Percentiles rank a stretch among this genome's conserved stretches.
These are phyloP conservation scores for Nematolebias whitei DNA, from an alignment of 2,113 vertebrate species.

Conservation along the genomic window DNA sequence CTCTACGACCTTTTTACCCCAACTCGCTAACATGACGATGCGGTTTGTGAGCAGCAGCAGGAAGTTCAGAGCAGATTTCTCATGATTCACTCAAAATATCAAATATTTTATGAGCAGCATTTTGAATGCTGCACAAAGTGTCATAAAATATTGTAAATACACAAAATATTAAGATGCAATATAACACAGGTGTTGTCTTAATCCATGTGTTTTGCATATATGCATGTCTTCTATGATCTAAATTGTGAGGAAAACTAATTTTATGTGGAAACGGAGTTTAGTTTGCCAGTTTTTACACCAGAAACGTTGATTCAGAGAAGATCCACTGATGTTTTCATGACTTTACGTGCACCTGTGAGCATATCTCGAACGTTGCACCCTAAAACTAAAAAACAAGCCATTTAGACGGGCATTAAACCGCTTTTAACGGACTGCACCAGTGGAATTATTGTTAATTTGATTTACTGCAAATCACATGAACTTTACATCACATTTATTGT, in stretches of 20 bases:
- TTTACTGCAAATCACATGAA: too few relatives aligned
- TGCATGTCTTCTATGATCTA: constrained; percentile 76
- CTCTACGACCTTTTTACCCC: background rate
- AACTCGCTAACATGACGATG: constrained; percentile 48
- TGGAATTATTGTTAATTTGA: background rate
- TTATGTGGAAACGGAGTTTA: constrained; percentile 47
- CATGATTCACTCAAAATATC: too few relatives aligned
- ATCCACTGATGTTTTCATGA: constrained; percentile 6
- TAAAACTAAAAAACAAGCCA: constrained; percentile 2
- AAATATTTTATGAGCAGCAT: background rate
- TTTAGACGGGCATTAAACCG: background rate
- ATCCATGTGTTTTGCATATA: constrained; percentile 75
- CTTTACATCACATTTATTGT: too few relatives aligned
- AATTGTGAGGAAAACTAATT: constrained; percentile 24
- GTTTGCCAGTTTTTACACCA: constrained; percentile 46
- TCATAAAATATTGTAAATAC: constrained; percentile 69
- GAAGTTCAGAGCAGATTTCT: too few relatives aligned
- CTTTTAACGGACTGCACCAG: constrained; percentile 13
- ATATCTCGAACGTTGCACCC: constrained; percentile 19
- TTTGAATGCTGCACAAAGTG: constrained; percentile 1
- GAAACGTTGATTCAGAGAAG: constrained; percentile 36
- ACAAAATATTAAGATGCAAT: constrained; percentile 74
- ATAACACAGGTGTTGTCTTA: constrained; percentile 65
- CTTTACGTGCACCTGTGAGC: constrained; percentile 26
- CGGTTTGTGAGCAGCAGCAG: too few relatives aligned